These are phyloP conservation scores for Limonius californicus DNA, from an alignment of 1,140 invertebrate genomes.

Conservation along the genomic window DNA sequence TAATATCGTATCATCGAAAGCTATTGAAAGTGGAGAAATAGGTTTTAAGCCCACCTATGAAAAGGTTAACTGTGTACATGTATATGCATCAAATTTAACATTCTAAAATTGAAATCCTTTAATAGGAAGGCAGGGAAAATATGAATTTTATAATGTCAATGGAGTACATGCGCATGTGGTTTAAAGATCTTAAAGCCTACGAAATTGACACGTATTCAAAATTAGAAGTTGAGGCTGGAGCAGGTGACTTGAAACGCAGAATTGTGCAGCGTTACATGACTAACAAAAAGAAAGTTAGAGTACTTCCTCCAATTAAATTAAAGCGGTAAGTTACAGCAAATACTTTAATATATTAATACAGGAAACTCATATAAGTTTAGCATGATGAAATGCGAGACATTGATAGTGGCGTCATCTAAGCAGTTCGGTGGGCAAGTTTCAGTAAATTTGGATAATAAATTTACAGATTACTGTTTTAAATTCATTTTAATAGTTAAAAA, in stretches of 20 bases:
- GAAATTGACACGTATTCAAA: conserved; percentile 14
- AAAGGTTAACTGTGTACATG: too few relatives aligned
- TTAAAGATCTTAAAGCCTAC: conserved; percentile 34
- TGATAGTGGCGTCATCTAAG: too few relatives aligned
- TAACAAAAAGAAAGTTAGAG: too few relatives aligned
- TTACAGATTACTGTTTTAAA: too few relatives aligned
- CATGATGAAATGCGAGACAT: too few relatives aligned
- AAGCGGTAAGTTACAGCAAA: not conserved
- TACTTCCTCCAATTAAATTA: not conserved
- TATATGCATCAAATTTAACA: too few relatives aligned
- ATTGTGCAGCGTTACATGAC: not conserved
- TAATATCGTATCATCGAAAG: conserved; percentile 39
- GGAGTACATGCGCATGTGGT: conserved; percentile 41
- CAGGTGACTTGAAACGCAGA: not conserved
- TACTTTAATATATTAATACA: too few relatives aligned
- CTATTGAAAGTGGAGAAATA: conserved; percentile 25
- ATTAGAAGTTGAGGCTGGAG: not conserved
- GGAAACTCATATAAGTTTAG: too few relatives aligned
- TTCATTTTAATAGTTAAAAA: too few relatives aligned
- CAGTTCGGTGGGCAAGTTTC: too few relatives aligned
- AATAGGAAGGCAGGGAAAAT: conserved; percentile 15
- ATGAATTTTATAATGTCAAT: conserved; percentile 35
- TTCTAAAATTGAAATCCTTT: too few relatives aligned
- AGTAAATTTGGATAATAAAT: too few relatives aligned
- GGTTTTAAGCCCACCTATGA: conserved; percentile 37